Conservation (phyloP, 2,888 invertebrate species). For the Gisinianus flammeolus region DNA sequence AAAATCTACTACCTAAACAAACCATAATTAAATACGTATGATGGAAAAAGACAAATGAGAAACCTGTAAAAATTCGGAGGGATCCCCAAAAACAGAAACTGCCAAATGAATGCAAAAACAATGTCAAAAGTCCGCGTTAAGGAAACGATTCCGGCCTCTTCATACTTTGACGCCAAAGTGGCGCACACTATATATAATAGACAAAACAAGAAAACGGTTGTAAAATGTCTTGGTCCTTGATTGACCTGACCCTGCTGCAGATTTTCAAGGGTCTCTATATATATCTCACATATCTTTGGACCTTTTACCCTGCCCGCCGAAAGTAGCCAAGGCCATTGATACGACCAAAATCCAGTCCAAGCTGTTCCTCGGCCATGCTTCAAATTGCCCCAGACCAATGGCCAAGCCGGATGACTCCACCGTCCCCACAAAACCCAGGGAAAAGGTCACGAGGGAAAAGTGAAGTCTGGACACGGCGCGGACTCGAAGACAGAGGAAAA, state of each 20-base stretch:
- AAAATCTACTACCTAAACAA: no score
- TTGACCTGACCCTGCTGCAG: no score
- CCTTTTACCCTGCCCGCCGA: conserved; percentile 1
- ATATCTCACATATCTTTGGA: no score
- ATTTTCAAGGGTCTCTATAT: no score
- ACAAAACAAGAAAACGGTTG: not conserved
- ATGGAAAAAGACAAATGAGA: no score
- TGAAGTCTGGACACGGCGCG: not conserved
- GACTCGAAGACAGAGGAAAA: conserved; percentile 6
- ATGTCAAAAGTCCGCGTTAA: conserved; percentile 16
- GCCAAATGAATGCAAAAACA: conserved; percentile 25
- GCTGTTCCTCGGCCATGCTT: not conserved
- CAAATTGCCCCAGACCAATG: not conserved
- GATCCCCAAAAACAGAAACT: conserved; percentile 12
- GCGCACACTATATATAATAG: not conserved
- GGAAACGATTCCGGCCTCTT: conserved; percentile 11
- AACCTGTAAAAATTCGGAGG: conserved; percentile 14
- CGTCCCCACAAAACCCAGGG: not conserved
- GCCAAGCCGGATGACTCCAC: not conserved
- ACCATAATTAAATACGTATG: no score
- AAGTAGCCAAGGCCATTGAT: not conserved
- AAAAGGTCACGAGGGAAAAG: conserved; percentile 5
- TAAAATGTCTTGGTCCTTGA: conserved; percentile 5
- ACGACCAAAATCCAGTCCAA: conserved; percentile 3
- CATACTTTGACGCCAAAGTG: conserved; percentile 15